phyloP scores from a whole-genome alignment of 2,113 vertebrate species.

The Sardina pilchardus region DNA sequence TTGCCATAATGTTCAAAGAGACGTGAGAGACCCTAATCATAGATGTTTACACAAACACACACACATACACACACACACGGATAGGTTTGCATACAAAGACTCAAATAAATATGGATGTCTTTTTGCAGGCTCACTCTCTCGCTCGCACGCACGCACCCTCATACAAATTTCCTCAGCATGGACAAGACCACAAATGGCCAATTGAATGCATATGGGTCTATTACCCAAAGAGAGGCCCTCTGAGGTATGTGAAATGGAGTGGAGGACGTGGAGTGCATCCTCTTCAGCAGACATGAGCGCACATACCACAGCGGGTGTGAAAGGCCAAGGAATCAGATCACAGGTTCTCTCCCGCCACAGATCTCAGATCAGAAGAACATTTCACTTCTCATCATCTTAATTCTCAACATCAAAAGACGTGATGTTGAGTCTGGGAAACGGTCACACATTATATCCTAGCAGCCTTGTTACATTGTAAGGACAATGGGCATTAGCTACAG shows the following conservation, averaged over 20 bases:
- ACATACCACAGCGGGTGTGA: slow-evolving; percentile 9
- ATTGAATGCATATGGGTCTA: slow-evolving; percentile 14
- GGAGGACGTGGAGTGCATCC: not conserved
- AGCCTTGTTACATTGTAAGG: not conserved
- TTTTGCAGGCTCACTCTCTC: not conserved
- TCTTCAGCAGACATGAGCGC: not conserved
- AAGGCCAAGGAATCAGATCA: not conserved
- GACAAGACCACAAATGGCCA: slow-evolving; percentile 13
- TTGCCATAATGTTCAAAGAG: slow-evolving; percentile 51
- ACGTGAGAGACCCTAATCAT: slow-evolving; percentile 2
- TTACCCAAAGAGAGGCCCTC: not conserved
- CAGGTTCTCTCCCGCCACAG: not conserved
- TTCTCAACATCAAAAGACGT: not conserved
- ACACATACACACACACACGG: slow-evolving; percentile 6
- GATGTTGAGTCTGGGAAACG: not conserved
- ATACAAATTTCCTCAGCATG: slow-evolving; percentile 14
- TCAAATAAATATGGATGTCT: not conserved
- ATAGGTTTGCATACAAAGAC: not conserved
- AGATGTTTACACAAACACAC: not conserved
- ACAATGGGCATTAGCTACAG: not conserved
- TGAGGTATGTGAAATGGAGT: not conserved
- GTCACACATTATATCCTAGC: not conserved
- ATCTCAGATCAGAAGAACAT: not conserved
- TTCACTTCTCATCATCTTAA: not conserved
- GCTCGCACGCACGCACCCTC: not conserved